phyloP scores from a whole-genome alignment of 2,888 invertebrate genomes.

The Machimus atricapillus region DNA sequence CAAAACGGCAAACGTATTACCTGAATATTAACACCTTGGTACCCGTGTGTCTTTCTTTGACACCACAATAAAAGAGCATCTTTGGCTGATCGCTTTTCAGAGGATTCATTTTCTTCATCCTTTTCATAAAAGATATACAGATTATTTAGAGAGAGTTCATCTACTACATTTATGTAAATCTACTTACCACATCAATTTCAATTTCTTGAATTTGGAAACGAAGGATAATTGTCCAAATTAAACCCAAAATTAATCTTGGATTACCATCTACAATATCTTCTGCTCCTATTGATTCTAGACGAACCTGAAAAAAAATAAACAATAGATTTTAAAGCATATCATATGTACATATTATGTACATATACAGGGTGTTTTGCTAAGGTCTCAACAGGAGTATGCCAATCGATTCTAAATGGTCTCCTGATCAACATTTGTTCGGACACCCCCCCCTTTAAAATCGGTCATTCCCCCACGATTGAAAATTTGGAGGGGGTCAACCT shows the following conservation, averaged over 20 bases:
- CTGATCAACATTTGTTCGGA: no score
- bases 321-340: background rate
- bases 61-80: constrained; percentile 98
- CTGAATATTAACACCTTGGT: constrained; percentile 85
- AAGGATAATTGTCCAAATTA: constrained; percentile 99
- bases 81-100: constrained; percentile 98
- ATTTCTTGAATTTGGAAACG: constrained; percentile 99
- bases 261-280: constrained; percentile 99
- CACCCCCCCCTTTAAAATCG: no score
- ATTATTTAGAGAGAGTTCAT: background rate
- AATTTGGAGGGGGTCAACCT: no score
- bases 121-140: constrained; percentile 54
- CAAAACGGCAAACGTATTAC: constrained; percentile 40
- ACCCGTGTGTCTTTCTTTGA: constrained; percentile 96
- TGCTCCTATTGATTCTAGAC: constrained; percentile 97
- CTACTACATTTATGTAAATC: background rate
- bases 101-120: constrained; percentile 96
- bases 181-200: constrained; percentile 91
- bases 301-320: constrained; percentile 69
- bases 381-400: no score
- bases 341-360: no score
- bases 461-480: no score
- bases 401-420: no score
- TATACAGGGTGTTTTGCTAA: no score
- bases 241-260: constrained; percentile 93